Percentiles rank a stretch among this genome's conserved stretches.
Evolutionary conservation across 2,797 vertebrate species (phyloP).

Genomic region (Enteromius thamalakanensis): DNA sequence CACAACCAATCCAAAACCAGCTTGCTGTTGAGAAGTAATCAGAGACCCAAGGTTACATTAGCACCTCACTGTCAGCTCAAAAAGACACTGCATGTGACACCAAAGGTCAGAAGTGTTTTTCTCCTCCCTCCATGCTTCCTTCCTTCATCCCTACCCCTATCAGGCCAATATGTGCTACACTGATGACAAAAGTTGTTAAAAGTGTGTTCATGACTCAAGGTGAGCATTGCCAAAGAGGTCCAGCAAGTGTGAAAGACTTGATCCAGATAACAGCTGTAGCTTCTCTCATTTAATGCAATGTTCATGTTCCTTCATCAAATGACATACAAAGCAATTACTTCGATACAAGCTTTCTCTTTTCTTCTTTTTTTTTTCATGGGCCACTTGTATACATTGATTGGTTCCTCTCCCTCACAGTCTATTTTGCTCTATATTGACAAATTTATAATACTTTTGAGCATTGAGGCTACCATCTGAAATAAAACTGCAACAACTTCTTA

Average conservation of each 20-base stretch:
- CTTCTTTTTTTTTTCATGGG: background rate
- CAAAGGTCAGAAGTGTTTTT: conserved; percentile 47
- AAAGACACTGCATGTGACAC: conserved; percentile 43
- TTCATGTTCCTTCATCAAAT: background rate
- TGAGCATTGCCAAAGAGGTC: background rate
- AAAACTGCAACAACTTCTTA: background rate
- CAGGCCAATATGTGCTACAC: conserved; percentile 63
- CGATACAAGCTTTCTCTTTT: background rate
- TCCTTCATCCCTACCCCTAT: conserved; percentile 25
- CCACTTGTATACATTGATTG: background rate
- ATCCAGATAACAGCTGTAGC: conserved; percentile 21
- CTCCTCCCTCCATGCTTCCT: conserved; percentile 8
- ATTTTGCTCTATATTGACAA: background rate
- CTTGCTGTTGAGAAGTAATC: conserved; percentile 45
- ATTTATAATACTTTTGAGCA: background rate
- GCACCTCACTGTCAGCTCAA: conserved; percentile 34
- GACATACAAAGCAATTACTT: background rate
- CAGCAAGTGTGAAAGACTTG: conserved; percentile 38
- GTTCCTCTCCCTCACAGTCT: background rate
- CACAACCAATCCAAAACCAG: conserved; percentile 26
- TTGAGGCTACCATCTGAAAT: background rate
- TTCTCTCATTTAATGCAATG: background rate
- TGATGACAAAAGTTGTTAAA: conserved; percentile 33
- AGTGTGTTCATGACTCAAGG: conserved; percentile 28
- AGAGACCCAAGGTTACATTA: conserved; percentile 46